Evolutionary conservation across 2,113 vertebrate species (phyloP), one percentile per base, ranked within the genome.

Genomic region (Ornithorhynchus anatinus): DNA sequence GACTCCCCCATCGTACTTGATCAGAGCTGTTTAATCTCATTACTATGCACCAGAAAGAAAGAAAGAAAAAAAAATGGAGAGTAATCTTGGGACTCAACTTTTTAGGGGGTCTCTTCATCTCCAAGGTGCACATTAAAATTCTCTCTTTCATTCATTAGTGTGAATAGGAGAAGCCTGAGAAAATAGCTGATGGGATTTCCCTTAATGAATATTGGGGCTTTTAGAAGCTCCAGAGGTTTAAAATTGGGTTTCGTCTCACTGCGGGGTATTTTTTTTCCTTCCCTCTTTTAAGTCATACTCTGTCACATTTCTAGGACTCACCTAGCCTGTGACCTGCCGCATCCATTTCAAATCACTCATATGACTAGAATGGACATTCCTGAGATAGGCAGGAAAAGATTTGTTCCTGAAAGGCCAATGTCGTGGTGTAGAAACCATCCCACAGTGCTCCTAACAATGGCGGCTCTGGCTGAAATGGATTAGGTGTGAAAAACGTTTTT

Each of bases 201-300:
- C 33, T 88, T 84, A 84, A 86, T 88, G 88, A 92, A 85, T 77
- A 77, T 59, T 79, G 72, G 85, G 81, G 85, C 71, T 88, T 85
- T 75, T 77, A 85, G 60, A 53, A 56, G 44, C 66, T 84, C 75
- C 68, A 79, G 90, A 89, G 90, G 89, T 79, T 90, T 84, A 88
- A 90, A 87, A 89, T 86, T 89, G 72, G 78, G 79, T 81, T 89
- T 91, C 87, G 80, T 86, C 75, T 89, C 76, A 75, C 80, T 32
- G 70, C 75, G 80, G 44, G 38, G 65, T 77, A 74, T 72, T 67
- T 27, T 69, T 68, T 74, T 42, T 63, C 19, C 53, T 85, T 88
- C 75, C 87, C 75, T 86, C 82, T 89, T 82, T 84, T 66, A 67
- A n/a, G 61, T 66, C 76, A 61, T 82, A 69, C 88, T 92, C 89